Conservation (phyloP, 2,797 vertebrate species). For the Todus mexicanus region DNA sequence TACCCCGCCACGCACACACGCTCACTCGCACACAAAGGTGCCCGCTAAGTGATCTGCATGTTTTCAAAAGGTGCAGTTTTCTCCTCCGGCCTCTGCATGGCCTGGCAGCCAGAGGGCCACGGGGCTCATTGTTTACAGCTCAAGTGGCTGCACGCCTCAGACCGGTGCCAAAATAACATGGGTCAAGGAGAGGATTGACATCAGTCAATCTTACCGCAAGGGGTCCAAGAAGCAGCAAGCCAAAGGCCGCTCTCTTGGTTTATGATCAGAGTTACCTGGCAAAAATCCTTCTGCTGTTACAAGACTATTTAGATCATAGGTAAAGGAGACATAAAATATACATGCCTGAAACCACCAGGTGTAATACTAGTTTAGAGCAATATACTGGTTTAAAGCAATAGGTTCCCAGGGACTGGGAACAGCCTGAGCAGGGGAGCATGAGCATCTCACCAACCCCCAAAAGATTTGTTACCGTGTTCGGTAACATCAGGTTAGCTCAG, state of each 20-base stretch:
- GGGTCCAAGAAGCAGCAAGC: background rate
- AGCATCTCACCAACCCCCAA: background rate
- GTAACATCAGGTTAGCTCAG: background rate
- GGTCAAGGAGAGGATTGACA: background rate
- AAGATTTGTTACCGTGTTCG: background rate
- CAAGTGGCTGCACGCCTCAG: background rate
- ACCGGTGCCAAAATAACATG: background rate
- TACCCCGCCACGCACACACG: background rate
- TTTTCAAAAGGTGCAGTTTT: background rate
- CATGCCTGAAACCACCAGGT: background rate
- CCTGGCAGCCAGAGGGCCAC: background rate
- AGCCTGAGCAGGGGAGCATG: background rate
- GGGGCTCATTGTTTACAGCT: background rate
- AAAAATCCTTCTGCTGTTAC: background rate
- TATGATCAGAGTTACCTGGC: background rate
- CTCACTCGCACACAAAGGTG: rapidly evolving
- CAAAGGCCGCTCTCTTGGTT: background rate
- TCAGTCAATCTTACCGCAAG: rapidly evolving
- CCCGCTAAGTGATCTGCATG: rapidly evolving
- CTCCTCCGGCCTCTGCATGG: background rate
- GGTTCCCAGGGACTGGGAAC: background rate
- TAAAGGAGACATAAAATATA: background rate
- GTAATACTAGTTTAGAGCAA: background rate
- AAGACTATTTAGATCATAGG: background rate
- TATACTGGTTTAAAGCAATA: too few relatives aligned